Conservation (phyloP, 2,113 vertebrate genomes). For the Pardalotus punctatus region DNA sequence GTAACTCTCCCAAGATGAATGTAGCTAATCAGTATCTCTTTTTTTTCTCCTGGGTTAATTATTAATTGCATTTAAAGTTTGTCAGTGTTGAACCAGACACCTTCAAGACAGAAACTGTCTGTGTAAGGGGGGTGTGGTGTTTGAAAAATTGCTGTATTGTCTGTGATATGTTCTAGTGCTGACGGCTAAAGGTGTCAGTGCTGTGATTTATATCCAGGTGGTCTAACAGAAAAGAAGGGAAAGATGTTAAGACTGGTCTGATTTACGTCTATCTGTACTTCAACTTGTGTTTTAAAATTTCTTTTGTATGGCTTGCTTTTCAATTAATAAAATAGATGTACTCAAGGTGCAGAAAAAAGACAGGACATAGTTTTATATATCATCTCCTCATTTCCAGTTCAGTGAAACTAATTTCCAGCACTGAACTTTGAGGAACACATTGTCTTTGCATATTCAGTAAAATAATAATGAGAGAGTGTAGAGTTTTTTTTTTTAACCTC, state of each 20-base stretch:
- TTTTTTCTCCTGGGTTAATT: fast-evolving
- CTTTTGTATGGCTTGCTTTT: background rate
- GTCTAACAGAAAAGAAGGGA: background rate
- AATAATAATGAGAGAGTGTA: background rate
- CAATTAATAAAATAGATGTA: background rate
- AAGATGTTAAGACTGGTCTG: background rate
- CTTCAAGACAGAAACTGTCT: background rate
- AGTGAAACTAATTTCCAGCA: background rate
- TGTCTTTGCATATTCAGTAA: background rate
- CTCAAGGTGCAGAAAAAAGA: background rate
- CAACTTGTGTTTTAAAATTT: background rate
- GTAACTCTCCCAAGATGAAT: background rate
- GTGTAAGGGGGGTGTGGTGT: background rate
- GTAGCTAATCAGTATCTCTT: background rate
- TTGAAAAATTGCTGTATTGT: background rate
- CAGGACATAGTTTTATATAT: background rate
- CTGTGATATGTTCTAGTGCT: background rate
- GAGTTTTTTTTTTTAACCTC: background rate
- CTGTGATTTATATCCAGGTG: background rate
- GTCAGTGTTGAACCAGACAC: background rate
- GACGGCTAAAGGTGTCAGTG: background rate
- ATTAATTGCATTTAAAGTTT: background rate
- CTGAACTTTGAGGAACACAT: background rate
- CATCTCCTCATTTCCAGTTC: background rate
- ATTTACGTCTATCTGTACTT: background rate